Conservation (phyloP, 2,888 invertebrate species). For the Diloba caeruleocephala region DNA sequence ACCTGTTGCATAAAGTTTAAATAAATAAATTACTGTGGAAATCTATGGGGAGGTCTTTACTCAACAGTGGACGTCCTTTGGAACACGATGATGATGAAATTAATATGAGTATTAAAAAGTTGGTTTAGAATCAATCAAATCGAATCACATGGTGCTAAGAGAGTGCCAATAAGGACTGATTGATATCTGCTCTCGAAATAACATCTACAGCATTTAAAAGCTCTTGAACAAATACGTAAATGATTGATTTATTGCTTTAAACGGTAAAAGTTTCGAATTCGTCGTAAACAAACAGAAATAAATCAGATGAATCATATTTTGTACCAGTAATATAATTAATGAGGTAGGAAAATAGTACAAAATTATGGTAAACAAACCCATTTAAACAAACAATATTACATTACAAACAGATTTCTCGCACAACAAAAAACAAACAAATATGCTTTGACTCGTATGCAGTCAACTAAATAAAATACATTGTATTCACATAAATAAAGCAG, state of each 20-base stretch:
- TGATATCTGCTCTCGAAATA: constrained; percentile 8
- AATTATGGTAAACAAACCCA: too few species aligned
- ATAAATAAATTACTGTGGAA: too few species aligned
- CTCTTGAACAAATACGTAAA: constrained; percentile 21
- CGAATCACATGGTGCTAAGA: neutral
- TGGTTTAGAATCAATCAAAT: constrained; percentile 3
- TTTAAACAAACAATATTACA: too few species aligned
- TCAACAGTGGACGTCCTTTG: too few species aligned
- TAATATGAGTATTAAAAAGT: neutral
- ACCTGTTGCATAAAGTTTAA: too few species aligned
- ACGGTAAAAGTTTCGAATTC: constrained; percentile 9
- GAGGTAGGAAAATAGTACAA: neutral
- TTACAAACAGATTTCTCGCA: too few species aligned
- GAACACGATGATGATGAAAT: too few species aligned
- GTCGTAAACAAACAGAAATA: constrained; percentile 3
- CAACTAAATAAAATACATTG: too few species aligned
- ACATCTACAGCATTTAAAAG: constrained; percentile 15
- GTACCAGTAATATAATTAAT: neutral
- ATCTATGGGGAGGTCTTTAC: too few species aligned
- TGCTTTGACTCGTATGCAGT: too few species aligned
- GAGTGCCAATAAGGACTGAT: constrained; percentile 1
- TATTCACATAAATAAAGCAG: too few species aligned
- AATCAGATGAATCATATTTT: constrained; percentile 23
- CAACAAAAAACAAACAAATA: too few species aligned
- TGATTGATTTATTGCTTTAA: constrained; percentile 31